Percentiles rank a stretch among this genome's conserved stretches.
Evolutionary conservation across 2,113 vertebrate species (phyloP).

Genomic region (Chaenocephalus aceratus): DNA sequence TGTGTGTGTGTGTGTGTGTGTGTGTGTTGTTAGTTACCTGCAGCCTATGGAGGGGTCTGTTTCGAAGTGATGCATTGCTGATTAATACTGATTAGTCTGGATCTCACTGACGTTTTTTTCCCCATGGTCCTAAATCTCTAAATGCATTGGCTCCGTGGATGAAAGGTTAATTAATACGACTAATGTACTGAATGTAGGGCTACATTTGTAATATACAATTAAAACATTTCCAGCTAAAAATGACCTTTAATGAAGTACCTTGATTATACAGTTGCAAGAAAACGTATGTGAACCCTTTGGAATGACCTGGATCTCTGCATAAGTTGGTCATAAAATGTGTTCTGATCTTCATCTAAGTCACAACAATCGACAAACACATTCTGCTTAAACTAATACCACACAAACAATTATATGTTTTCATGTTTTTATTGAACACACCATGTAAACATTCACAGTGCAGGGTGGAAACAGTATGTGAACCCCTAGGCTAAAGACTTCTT

Average conservation of each 20-base stretch:
- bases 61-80: slow-evolving; percentile 20
- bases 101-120: slow-evolving; percentile 18
- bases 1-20: not conserved
- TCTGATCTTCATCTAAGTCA: too few species aligned
- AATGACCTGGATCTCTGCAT: too few species aligned
- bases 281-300: too few species aligned
- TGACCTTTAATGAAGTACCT: not conserved
- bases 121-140: slow-evolving; percentile 1
- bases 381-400: too few species aligned
- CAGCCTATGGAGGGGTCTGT: slow-evolving; percentile 1
- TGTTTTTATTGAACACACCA: too few species aligned
- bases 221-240: not conserved
- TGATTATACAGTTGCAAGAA: too few species aligned
- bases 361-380: too few species aligned
- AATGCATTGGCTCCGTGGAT: not conserved
- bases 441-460: too few species aligned
- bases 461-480: too few species aligned
- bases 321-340: too few species aligned
- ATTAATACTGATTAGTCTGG: slow-evolving; percentile 26
- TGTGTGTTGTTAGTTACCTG: not conserved
- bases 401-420: too few species aligned
- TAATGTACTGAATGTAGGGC: not conserved
- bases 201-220: not conserved
- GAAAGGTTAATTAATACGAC: not conserved
- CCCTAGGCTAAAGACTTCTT: too few species aligned